phyloP scores from a whole-genome alignment of 2,797 vertebrate species.

The Knipowitschia caucasica region DNA sequence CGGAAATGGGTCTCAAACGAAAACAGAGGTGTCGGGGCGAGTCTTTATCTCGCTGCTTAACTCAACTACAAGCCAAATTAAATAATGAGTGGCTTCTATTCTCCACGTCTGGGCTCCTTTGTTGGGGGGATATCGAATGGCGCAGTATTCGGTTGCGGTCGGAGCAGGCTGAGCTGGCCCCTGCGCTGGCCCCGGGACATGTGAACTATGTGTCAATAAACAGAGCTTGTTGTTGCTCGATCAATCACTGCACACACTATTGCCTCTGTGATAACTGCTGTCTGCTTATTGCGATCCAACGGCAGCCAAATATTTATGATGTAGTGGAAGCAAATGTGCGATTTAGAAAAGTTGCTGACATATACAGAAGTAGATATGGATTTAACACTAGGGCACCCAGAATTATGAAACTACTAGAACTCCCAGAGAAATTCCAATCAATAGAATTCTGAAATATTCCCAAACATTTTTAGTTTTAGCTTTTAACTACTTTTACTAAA shows the following conservation, averaged over 20 bases:
- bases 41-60: conserved; percentile 37
- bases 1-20: conserved; percentile 11
- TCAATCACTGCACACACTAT: conserved; percentile 60
- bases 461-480: no score
- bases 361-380: no score
- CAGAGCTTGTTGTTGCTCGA: conserved; percentile 63
- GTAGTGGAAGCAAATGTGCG: neutral
- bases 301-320: conserved; percentile 3
- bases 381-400: no score
- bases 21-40: conserved; percentile 14
- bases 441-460: no score
- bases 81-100: conserved; percentile 36
- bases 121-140: conserved; percentile 48
- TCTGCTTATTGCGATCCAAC: conserved; percentile 35
- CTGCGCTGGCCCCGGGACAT: conserved; percentile 54
- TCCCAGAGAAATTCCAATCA: no score
- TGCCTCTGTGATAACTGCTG: conserved; percentile 66
- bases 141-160: conserved; percentile 36
- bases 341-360: no score
- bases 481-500: no score
- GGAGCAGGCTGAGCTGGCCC: conserved; percentile 21
- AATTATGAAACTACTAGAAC: no score
- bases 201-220: conserved; percentile 66
- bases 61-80: conserved; percentile 22
- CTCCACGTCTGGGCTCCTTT: conserved; percentile 43